These are phyloP conservation scores for Synanceia verrucosa DNA, from an alignment of 2,797 vertebrate genomes.

Conservation along the genomic window DNA sequence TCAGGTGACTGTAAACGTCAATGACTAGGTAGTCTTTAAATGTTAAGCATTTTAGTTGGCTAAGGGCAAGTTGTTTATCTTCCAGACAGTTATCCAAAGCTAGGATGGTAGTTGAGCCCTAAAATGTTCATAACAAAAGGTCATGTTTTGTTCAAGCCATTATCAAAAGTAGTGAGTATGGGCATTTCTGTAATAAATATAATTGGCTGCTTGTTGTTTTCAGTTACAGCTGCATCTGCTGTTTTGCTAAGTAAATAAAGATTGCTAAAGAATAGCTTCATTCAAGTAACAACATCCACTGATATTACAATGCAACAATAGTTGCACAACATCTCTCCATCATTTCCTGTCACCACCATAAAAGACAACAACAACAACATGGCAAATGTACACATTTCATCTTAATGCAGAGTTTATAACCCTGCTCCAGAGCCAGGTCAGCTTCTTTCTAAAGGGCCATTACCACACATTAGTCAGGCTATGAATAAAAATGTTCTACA, in stretches of 20 bases:
- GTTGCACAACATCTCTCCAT: not conserved
- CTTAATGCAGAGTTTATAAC: not conserved
- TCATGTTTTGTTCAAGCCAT: not conserved
- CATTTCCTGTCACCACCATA: not conserved
- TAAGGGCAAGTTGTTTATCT: not conserved
- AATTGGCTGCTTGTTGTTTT: not conserved
- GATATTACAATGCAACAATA: not conserved
- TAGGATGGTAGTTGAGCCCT: not conserved
- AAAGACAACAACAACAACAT: not conserved
- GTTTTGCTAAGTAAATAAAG: not conserved
- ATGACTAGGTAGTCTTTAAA: not conserved
- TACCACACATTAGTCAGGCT: not conserved
- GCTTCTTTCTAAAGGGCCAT: not conserved
- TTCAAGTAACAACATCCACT: not conserved
- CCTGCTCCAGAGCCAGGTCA: not conserved
- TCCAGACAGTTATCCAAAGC: not conserved
- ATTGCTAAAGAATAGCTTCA: not conserved
- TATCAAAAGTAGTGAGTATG: not conserved
- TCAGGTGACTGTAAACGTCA: not conserved
- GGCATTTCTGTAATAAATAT: not conserved
- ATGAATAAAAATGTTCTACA: slow-evolving; percentile 2
- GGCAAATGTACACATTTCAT: not conserved
- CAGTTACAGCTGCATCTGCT: not conserved
- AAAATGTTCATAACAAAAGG: not conserved
- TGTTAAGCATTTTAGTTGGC: not conserved